Conservation (phyloP, 2,113 vertebrate genomes). For the Serilophus lunatus region DNA sequence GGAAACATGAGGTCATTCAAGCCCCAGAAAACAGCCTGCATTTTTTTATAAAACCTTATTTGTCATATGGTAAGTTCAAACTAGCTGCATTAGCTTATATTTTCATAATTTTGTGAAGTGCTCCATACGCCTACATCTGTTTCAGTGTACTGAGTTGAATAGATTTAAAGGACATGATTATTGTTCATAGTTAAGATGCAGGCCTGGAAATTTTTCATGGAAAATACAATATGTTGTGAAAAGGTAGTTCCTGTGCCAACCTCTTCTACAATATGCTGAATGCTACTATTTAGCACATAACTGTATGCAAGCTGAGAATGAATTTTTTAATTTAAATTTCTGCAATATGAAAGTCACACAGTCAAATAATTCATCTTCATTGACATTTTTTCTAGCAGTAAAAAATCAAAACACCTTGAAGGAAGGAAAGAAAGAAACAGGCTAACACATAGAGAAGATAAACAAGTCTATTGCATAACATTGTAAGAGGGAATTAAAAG, state of each 20-base stretch:
- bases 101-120: not conserved
- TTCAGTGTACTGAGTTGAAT: not conserved
- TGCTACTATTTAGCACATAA: not conserved
- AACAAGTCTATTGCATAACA: rapidly evolving
- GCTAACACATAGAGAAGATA: not conserved
- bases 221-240: not conserved
- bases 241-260: not conserved
- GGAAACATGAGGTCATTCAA: not conserved
- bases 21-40: not conserved
- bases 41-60: not conserved
- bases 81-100: not conserved
- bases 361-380: not conserved
- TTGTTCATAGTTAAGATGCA: not conserved
- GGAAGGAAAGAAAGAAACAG: not conserved
- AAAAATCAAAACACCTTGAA: not conserved
- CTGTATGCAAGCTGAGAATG: not conserved
- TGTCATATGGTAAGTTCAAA: not conserved
- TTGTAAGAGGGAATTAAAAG: not conserved
- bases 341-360: not conserved
- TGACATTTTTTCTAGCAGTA: not conserved
- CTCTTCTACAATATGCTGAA: not conserved
- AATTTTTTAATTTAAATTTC: not conserved
- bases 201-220: not conserved
- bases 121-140: not conserved
- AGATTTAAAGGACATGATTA: not conserved